phyloP scores from a whole-genome alignment of 2,797 vertebrate species.

The Rhinatrema bivittatum region DNA sequence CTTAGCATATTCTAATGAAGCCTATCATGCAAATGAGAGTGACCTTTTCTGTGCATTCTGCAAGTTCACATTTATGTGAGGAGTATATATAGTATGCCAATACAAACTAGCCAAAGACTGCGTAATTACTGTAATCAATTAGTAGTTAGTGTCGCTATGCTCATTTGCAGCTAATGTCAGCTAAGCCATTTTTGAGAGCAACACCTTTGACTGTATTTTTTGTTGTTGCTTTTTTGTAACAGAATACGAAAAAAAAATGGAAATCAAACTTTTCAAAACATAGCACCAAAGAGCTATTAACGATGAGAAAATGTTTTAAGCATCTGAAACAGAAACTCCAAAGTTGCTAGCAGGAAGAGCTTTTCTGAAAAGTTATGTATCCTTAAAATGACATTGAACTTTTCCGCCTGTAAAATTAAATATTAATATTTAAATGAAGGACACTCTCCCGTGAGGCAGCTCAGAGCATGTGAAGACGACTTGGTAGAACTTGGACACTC shows the following conservation, averaged over 20 bases:
- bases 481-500: conserved; percentile 71
- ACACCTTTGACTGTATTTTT: conserved; percentile 54
- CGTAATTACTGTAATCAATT: conserved; percentile 96
- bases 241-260: conserved; percentile 30
- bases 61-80: conserved; percentile 89
- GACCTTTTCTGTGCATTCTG: conserved; percentile 89
- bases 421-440: conserved; percentile 96
- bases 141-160: conserved; percentile 79
- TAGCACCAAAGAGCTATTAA: conserved; percentile 1
- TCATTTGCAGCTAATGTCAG: conserved; percentile 82
- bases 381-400: conserved; percentile 92
- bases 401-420: conserved; percentile 67
- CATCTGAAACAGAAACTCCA: conserved; percentile 14
- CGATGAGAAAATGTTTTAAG: conserved; percentile 8
- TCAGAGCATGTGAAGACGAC: conserved; percentile 48
- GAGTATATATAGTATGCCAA: conserved; percentile 81
- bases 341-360: conserved; percentile 27
- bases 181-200: conserved; percentile 74
- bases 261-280: conserved; percentile 46
- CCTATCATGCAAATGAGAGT: conserved; percentile 94
- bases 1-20: conserved; percentile 98
- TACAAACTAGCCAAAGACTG: conserved; percentile 84
- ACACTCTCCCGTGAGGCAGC: conserved; percentile 66
- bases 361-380: conserved; percentile 63
- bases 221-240: conserved; percentile 48